Percentiles rank a stretch among this genome's conserved stretches.
Conservation (phyloP, 23 tunicate genomes). For the Phallusia fumigata region DNA sequence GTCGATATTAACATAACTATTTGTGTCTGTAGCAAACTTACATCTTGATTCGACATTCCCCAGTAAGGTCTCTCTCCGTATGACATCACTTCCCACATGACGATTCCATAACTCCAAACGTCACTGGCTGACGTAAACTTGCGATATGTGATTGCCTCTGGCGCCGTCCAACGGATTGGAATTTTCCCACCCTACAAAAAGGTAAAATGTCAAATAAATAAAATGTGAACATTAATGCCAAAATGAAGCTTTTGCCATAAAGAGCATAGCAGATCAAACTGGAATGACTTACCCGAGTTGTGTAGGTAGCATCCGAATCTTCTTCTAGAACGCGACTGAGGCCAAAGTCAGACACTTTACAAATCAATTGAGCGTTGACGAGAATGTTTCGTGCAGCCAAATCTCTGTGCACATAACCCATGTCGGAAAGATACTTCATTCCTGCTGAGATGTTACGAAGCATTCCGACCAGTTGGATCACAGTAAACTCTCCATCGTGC, state of each 20-base stretch:
- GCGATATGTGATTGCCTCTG: slow-evolving; percentile 93
- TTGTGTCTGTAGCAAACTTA: slow-evolving; percentile 19
- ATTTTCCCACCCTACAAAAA: slow-evolving; percentile 86
- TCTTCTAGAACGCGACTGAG: slow-evolving; percentile 83
- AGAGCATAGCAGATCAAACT: too few species aligned
- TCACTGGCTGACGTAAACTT: slow-evolving; percentile 96
- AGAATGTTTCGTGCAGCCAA: slow-evolving; percentile 87
- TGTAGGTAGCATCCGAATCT: slow-evolving; percentile 79
- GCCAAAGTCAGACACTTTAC: slow-evolving; percentile 99
- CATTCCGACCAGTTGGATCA: slow-evolving; percentile 85
- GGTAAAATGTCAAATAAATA: not conserved
- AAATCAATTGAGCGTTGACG: slow-evolving; percentile 76
- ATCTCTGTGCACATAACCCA: slow-evolving; percentile 98
- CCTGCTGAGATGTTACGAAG: slow-evolving; percentile 90
- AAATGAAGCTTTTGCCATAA: too few species aligned
- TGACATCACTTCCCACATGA: slow-evolving; percentile 99
- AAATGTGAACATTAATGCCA: too few species aligned
- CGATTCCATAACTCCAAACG: slow-evolving; percentile 99
- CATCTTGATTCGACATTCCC: slow-evolving; percentile 99
- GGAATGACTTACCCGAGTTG: slow-evolving; percentile 79
- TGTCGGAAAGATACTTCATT: slow-evolving; percentile 95
- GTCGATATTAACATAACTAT: too few species aligned
- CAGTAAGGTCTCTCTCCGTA: slow-evolving; percentile 99
- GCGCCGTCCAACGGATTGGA: slow-evolving; percentile 98
- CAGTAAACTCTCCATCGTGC: slow-evolving; percentile 76